These are phyloP conservation scores for Zaprionus africanus DNA, from an alignment of 1,140 invertebrate genomes.

Conservation along the genomic window DNA sequence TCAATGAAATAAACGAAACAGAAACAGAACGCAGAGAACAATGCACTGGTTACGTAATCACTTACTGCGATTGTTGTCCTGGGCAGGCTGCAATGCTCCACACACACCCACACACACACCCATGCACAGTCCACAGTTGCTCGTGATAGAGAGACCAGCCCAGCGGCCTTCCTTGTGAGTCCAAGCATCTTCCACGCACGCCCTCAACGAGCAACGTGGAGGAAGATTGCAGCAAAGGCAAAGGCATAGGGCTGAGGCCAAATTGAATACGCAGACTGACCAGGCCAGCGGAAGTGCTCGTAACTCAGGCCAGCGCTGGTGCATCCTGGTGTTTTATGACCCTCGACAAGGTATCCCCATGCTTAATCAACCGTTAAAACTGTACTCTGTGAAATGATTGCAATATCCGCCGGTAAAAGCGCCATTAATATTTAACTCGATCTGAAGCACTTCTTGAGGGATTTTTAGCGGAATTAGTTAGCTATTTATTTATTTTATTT, in stretches of 20 bases:
- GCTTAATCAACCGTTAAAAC: slow-evolving; percentile 27
- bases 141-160: slow-evolving; percentile 60
- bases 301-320: slow-evolving; percentile 21
- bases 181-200: slow-evolving; percentile 70
- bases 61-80: slow-evolving; percentile 77
- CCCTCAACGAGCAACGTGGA: slow-evolving; percentile 44
- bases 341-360: slow-evolving; percentile 24
- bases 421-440: background rate
- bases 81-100: slow-evolving; percentile 10
- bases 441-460: background rate
- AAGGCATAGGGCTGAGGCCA: slow-evolving; percentile 16
- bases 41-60: slow-evolving; percentile 79
- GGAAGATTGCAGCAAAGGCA: slow-evolving; percentile 3
- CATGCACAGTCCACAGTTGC: background rate
- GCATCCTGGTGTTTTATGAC: slow-evolving; percentile 16
- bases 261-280: slow-evolving; percentile 51
- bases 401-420: background rate
- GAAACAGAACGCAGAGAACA: slow-evolving; percentile 55
- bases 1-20: slow-evolving; percentile 59
- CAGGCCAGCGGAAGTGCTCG: slow-evolving; percentile 36
- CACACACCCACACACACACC: slow-evolving; percentile 8
- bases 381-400: background rate
- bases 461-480: background rate
- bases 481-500: background rate
- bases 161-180: slow-evolving; percentile 73